A percentile compares a stretch with the other conserved stretches of the same genome.
Conservation (phyloP, 2,888 invertebrate genomes). For the Bedellia somnulentella region DNA sequence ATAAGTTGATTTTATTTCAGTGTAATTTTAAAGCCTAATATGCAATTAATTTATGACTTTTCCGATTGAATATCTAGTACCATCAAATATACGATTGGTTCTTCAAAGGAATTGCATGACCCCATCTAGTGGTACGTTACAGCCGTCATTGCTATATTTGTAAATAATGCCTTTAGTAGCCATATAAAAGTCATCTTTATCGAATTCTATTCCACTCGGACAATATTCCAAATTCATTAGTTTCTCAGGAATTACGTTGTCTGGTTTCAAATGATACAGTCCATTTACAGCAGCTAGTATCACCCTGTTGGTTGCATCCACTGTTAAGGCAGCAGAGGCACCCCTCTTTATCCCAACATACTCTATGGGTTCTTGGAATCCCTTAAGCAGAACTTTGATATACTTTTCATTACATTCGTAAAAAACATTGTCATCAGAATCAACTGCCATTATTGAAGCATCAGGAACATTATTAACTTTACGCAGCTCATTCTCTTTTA, state of each 20-base stretch:
- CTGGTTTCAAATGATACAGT: slow-evolving; percentile 29
- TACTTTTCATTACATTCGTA: slow-evolving; percentile 52
- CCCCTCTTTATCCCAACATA: slow-evolving; percentile 41
- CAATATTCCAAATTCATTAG: slow-evolving; percentile 38
- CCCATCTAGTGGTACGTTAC: too few relatives aligned
- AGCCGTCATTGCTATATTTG: slow-evolving; percentile 23
- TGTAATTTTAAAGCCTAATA: too few relatives aligned
- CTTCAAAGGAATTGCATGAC: too few relatives aligned
- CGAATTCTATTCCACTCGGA: slow-evolving; percentile 33
- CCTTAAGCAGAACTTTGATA: slow-evolving; percentile 38
- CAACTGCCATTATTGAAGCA: slow-evolving; percentile 42
- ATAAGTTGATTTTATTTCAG: too few relatives aligned
- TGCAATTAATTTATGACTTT: too few relatives aligned
- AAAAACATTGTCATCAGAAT: slow-evolving; percentile 31
- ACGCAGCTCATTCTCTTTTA: slow-evolving; percentile 29
- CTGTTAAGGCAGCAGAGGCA: slow-evolving; percentile 31
- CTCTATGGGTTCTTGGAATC: slow-evolving; percentile 41
- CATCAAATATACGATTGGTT: too few relatives aligned
- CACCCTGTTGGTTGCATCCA: slow-evolving; percentile 23
- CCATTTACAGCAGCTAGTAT: slow-evolving; percentile 44
- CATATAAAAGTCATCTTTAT: slow-evolving; percentile 25
- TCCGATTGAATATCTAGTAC: too few relatives aligned
- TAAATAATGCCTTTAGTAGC: slow-evolving; percentile 37
- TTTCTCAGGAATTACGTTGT: slow-evolving; percentile 38
- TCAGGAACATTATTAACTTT: slow-evolving; percentile 34